Evolutionary conservation across 2,888 invertebrate genomes (phyloP), one percentile per base, ranked within the genome.

Genomic region (Drosophila neutralis): DNA sequence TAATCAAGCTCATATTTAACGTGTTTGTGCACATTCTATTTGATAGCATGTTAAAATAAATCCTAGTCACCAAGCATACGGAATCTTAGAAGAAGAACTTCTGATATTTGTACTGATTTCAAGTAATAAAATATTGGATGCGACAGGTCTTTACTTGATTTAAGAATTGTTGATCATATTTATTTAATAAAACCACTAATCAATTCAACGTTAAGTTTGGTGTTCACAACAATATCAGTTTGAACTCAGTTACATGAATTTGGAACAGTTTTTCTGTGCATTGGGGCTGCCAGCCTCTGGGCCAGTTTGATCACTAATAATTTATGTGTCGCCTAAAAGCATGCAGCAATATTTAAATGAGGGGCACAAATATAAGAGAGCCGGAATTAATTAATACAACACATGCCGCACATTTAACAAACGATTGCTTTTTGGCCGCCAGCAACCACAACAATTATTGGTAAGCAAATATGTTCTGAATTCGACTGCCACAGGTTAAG

Each of bases 301-400:
- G 21, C 21, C 4, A 40, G 51, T 60, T 33, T 33, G 1, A 21
- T 15, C 0, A 6, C 4, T 3, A 31, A 10, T 10, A 10, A 35
- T 53, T 10, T 8, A 36, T 18, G 10, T 49, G 29, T 24, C 66
- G 69, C 78, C 71, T 38, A 53, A 66, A 75, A 71, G 69, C 51
- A 64, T 69, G 71, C 79, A 60, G 24, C 35, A 51, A 5, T 48
- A 53, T 58, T 58, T 58, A 15, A 35, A 51, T 53, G 33, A 31
- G 7, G 49, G 42, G 24, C 24, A 35, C 18, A 63, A 42, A n/a
- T 48, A 13, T 42, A 33, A 29, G 33, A 52, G 29, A 36, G 45
- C 61, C 45, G 61, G 35, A 15, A 33, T 49, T 69, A 66, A 73
- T 73, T 70, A 51, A 51, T 66, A 4, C 45, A 24, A 40, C 6